These are phyloP conservation scores for Athripsodes cinereus DNA, from an alignment of 2,888 invertebrate genomes.

Conservation along the genomic window DNA sequence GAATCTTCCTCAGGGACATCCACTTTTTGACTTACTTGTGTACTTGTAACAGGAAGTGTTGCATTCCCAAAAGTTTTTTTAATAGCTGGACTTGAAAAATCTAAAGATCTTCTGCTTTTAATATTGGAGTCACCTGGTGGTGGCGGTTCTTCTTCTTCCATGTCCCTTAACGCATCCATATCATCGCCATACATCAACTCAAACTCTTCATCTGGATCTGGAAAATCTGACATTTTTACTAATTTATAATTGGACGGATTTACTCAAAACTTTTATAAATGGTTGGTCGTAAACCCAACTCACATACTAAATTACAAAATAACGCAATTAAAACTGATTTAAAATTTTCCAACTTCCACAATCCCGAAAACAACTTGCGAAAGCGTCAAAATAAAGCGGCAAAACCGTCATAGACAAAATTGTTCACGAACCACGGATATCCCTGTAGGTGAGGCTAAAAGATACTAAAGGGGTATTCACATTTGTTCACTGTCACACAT, in stretches of 20 bases:
- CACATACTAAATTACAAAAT: no score
- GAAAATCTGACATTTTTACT: constrained; percentile 46
- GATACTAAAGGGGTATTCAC: no score
- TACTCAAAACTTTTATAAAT: no score
- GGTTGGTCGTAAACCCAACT: no score
- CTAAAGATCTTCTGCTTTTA: constrained; percentile 44
- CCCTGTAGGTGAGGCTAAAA: no score
- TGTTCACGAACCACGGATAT: not conserved
- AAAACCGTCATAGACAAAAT: not conserved
- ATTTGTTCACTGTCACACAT: no score
- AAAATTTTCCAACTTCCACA: no score
- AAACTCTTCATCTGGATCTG: constrained; percentile 59
- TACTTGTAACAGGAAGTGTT: not conserved
- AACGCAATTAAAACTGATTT: no score
- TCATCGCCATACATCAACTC: constrained; percentile 69
- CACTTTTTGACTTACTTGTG: not conserved
- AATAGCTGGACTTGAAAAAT: constrained; percentile 39
- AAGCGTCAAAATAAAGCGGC: not conserved
- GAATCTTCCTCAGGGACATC: not conserved
- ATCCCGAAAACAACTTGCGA: no score
- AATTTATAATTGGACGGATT: no score
- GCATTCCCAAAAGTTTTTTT: constrained; percentile 24
- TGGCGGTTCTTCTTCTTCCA: constrained; percentile 32
- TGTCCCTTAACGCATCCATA: constrained; percentile 55
- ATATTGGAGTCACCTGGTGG: not conserved